Evolutionary conservation across 2,113 vertebrate genomes (phyloP).

Genomic region (Vulpes vulpes): DNA sequence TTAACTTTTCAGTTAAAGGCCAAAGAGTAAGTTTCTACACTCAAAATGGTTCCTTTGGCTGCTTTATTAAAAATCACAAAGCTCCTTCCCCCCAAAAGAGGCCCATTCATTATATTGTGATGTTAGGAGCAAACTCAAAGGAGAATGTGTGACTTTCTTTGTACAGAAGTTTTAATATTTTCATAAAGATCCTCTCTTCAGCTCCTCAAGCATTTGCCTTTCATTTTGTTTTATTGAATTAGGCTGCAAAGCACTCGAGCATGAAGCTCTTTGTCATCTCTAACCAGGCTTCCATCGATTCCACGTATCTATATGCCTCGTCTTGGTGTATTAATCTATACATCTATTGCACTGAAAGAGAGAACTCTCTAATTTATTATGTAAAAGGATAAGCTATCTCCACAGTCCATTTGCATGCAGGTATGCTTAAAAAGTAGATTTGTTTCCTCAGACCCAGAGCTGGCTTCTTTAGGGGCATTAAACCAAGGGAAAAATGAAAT

Average conservation of each 20-base stretch:
- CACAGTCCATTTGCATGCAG: constrained; percentile 80
- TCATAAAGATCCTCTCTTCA: constrained; percentile 68
- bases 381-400: constrained; percentile 75
- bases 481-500: constrained; percentile 77
- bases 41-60: constrained; percentile 68
- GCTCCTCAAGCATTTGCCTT: constrained; percentile 79
- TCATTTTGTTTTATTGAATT: constrained; percentile 81
- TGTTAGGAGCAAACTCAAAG: constrained; percentile 3
- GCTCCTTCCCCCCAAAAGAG: not conserved
- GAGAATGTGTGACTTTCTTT: constrained; percentile 71
- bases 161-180: constrained; percentile 77
- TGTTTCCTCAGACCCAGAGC: constrained; percentile 61
- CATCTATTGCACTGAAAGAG: constrained; percentile 81
- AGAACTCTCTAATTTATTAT: constrained; percentile 81
- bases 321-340: constrained; percentile 84
- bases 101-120: not conserved
- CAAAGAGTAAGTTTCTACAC: constrained; percentile 67
- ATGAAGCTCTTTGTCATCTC: constrained; percentile 86
- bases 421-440: constrained; percentile 82
- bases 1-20: constrained; percentile 72
- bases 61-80: constrained; percentile 70
- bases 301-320: constrained; percentile 83
- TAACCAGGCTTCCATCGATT: constrained; percentile 84
- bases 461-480: constrained; percentile 56
- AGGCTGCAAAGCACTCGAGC: constrained; percentile 84